Percentiles rank a stretch among this genome's conserved stretches.
Evolutionary conservation across 2,113 vertebrate genomes (phyloP).

Genomic region (Sinocyclocheilus grahami): DNA sequence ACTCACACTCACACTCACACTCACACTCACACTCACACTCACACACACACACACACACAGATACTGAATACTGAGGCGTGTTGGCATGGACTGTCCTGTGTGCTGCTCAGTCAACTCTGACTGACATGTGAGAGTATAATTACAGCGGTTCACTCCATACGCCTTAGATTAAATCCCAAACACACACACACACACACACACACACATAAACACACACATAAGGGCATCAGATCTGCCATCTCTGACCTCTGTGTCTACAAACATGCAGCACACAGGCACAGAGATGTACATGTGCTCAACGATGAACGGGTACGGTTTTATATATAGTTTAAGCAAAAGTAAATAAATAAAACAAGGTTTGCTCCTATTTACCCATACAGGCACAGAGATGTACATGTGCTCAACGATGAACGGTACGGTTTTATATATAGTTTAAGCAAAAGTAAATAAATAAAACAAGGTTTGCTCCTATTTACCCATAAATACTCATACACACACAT

Average conservation of each 20-base stretch:
- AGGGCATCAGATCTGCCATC: background rate
- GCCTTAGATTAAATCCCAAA: constrained; percentile 9
- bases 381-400: background rate
- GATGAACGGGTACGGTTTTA: too few relatives aligned
- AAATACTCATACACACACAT: background rate
- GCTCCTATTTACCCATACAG: too few relatives aligned
- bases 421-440: too few relatives aligned
- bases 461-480: too few relatives aligned
- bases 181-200: background rate
- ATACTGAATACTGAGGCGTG: too few relatives aligned
- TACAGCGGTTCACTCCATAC: background rate
- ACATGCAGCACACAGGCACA: background rate
- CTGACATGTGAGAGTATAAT: constrained; percentile 1
- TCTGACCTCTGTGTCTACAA: background rate
- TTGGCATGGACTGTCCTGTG: background rate
- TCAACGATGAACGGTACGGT: background rate
- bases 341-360: too few relatives aligned
- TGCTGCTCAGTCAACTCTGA: background rate
- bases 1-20: too few relatives aligned
- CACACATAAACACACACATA: background rate
- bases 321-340: too few relatives aligned
- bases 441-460: too few relatives aligned
- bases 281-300: background rate
- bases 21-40: too few relatives aligned
- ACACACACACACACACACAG: too few relatives aligned